Evolutionary conservation across 2,888 invertebrate genomes (phyloP), one percentile per base, ranked within the genome.

Genomic region (Galeopsomyia nigrocyanea): DNA sequence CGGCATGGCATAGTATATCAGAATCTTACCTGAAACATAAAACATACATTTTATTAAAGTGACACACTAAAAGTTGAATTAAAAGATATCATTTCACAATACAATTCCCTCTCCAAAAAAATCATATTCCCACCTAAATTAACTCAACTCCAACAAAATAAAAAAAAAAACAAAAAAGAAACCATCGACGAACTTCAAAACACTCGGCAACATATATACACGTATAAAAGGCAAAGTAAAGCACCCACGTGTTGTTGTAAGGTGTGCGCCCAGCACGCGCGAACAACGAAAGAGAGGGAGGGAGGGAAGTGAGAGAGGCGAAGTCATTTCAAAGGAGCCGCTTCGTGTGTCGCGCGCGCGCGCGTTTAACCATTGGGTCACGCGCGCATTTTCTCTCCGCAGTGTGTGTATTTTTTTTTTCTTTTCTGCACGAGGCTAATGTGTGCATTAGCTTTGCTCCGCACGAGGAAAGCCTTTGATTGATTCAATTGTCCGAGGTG

Each of bases 271-370:
- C 26, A 7, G 39, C 39, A 39, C 39, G 39, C 39, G 39, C 39
- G 39, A 39, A 13, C 39, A 39, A 39, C 39, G 39, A 39, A 17
- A 19, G 31, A 47, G 47, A 10, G 50, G n/a, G 14, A 51, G 50
- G 22, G 51, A 51, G 60, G 17, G 22, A 46, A 60, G 46, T 1
- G 61, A 49, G 51, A 50, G 62, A 31, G 17, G 51, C 21, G 31
- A 51, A 31, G 26, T 51, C 53, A 39, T 63, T 58, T 64, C 68
- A 72, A 72, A 68, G 72, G 72, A 26, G 56, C 67, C 71, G 67
- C 67, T 26, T 31, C 21, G 31, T 16, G 31, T 63, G 69, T 65
- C 60, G 60, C 70, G 58, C 60, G 60, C 50, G 55, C 56, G 26
- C 13, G 26, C 13, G 47, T 13, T 46, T 39, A 10, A 39, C n/a